Evolutionary conservation across 2,888 invertebrate species (phyloP), one percentile per base, ranked within the genome.

Genomic region (Himalopsyche tibetana): DNA sequence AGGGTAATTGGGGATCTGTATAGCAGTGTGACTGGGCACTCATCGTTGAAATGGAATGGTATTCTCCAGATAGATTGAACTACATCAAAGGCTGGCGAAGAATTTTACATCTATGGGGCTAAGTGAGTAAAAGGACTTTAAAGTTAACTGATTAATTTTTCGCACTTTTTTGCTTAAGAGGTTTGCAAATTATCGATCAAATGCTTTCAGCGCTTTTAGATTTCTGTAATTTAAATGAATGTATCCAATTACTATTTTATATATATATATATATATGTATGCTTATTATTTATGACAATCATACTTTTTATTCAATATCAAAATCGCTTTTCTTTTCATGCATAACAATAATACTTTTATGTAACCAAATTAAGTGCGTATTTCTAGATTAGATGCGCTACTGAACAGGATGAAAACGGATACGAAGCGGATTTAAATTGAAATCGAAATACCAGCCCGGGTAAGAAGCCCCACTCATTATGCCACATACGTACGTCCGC

Each of bases 1-100:
- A 40, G 56, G 56, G 82, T 42, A 82, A 82, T 82, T 40, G 56
- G 56, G 56, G 82, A 82, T 40, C 55, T 55, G 82, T 55, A 82
- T 40, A 8, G 56, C 74, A 74, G 74, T 74, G 74, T 74, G 74
- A 74, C 74, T 74, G 74, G 74, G 74, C 74, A 74, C 74, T 74
- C 74, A 74, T 74, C 74, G 74, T 74, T 74, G 74, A 74, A 74
- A 74, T 74, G 38, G 74, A 74, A 74, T 74, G 12, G 74, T 74
- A 74, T 74, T 74, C 74, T 36, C 74, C 38, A 38, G 74, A 74
- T 74, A 74, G 74, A 74, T 74, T 36, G 74, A 74, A 38, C 74
- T 15, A 74, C 74, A 51, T 15, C 51, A 74, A 74, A 74, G 74
- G 74, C 74, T 74, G 9, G 15, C 74, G 36, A 74, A 12, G 28